These are phyloP conservation scores for Rhaphigaster nebulosa DNA, from an alignment of 2,888 invertebrate genomes.

Conservation along the genomic window DNA sequence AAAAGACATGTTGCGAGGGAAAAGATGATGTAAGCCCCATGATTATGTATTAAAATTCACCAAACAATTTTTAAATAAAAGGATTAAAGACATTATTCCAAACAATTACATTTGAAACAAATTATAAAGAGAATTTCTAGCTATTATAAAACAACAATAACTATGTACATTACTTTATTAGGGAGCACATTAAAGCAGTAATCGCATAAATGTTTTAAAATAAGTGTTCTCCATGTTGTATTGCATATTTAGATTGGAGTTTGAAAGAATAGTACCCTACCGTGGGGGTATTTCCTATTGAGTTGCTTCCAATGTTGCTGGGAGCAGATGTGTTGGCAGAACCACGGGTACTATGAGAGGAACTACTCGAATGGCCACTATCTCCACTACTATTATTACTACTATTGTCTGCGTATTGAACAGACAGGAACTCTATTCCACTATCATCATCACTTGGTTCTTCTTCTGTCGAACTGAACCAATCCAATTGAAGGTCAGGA, in stretches of 20 bases:
- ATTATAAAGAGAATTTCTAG: background rate
- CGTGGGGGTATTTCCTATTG: conserved; percentile 53
- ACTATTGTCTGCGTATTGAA: conserved; percentile 40
- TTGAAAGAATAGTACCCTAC: conserved; percentile 9
- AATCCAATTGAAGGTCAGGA: conserved; percentile 84
- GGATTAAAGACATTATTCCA: background rate
- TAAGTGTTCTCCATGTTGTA: background rate
- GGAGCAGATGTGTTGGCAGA: conserved; percentile 12
- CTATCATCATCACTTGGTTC: conserved; percentile 75
- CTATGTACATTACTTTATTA: background rate
- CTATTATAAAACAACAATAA: background rate
- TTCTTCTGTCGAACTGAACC: conserved; percentile 76
- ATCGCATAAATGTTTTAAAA: background rate
- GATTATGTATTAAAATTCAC: background rate
- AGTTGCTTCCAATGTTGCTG: conserved; percentile 43
- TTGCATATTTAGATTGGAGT: background rate
- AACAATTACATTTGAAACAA: too few relatives aligned
- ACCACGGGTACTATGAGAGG: conserved; percentile 46
- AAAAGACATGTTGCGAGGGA: background rate
- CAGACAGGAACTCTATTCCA: conserved; percentile 70
- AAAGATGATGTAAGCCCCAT: background rate
- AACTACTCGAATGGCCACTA: conserved; percentile 54
- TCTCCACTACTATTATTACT: conserved; percentile 47
- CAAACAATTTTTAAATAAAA: background rate
- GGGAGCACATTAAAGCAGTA: background rate